Conservation (phyloP, 2,113 vertebrate genomes). For the Phainopepla nitens region DNA sequence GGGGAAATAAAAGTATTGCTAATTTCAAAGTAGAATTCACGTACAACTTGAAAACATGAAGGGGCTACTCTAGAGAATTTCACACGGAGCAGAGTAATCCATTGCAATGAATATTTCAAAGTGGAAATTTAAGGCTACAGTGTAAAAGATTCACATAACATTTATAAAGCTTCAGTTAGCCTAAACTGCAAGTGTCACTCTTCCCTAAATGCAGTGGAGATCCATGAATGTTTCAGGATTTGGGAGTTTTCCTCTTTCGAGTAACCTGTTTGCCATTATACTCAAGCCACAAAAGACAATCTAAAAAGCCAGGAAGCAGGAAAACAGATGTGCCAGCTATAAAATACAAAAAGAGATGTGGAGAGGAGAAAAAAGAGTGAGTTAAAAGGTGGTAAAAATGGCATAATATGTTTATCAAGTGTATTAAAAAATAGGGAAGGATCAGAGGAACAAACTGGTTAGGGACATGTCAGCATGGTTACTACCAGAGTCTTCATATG, state of each 20-base stretch:
- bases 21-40: constrained; percentile 28
- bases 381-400: background rate
- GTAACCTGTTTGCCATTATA: background rate
- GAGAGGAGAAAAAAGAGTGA: background rate
- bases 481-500: background rate
- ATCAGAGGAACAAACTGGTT: background rate
- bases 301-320: background rate
- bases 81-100: background rate
- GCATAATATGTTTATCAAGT: background rate
- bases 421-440: background rate
- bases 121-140: constrained; percentile 3
- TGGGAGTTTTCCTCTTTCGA: background rate
- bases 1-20: constrained; percentile 24
- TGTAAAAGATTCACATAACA: constrained; percentile 11
- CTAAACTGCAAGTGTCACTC: background rate
- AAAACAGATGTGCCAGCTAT: background rate
- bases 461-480: background rate
- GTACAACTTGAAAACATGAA: background rate
- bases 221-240: background rate
- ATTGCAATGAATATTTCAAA: constrained; percentile 53
- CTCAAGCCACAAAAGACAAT: background rate
- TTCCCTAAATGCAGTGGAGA: background rate
- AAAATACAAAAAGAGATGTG: background rate
- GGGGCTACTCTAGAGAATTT: constrained; percentile 17
- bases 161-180: background rate